Evolutionary conservation across 37 sponge, comb jelly and placozoan genomes (phyloP).

Genomic region (Geodia barretti): DNA sequence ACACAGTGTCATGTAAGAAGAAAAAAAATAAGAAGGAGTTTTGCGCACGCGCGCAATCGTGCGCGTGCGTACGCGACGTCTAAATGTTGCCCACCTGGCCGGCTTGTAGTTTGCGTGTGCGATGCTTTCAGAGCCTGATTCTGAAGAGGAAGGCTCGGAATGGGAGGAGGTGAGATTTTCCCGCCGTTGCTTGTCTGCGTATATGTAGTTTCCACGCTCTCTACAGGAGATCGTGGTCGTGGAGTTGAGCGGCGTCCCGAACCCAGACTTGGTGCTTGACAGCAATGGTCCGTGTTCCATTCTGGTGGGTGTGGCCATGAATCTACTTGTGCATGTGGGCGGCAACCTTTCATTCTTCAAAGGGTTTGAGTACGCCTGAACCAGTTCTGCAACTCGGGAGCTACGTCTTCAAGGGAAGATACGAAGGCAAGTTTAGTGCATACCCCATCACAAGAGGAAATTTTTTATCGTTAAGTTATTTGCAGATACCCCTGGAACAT

Average conservation of each 20-base stretch:
- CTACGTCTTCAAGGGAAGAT: constrained; percentile 42
- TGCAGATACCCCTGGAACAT: neutral
- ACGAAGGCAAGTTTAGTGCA: constrained; percentile 35
- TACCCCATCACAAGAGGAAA: no score
- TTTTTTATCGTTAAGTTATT: neutral
- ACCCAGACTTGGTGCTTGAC: constrained; percentile 11
- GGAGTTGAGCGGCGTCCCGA: constrained; percentile 49
- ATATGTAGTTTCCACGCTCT: no score
- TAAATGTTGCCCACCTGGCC: neutral
- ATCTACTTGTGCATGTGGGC: neutral
- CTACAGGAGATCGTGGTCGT: constrained; percentile 40
- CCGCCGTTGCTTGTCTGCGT: neutral
- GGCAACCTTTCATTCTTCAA: neutral
- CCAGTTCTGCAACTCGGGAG: constrained; percentile 57
- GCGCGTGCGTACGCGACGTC: no score
- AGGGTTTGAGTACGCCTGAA: constrained; percentile 50
- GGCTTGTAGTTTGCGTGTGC: neutral
- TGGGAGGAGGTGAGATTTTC: neutral
- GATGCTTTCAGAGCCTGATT: neutral
- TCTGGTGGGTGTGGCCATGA: constrained; percentile 12
- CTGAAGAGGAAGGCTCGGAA: neutral
- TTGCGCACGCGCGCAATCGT: no score
- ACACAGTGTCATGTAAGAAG: no score
- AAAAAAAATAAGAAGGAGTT: no score
- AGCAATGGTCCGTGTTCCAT: constrained; percentile 23